Conservation (phyloP, 2,888 invertebrate genomes). For the Chydorus sphaericus region DNA sequence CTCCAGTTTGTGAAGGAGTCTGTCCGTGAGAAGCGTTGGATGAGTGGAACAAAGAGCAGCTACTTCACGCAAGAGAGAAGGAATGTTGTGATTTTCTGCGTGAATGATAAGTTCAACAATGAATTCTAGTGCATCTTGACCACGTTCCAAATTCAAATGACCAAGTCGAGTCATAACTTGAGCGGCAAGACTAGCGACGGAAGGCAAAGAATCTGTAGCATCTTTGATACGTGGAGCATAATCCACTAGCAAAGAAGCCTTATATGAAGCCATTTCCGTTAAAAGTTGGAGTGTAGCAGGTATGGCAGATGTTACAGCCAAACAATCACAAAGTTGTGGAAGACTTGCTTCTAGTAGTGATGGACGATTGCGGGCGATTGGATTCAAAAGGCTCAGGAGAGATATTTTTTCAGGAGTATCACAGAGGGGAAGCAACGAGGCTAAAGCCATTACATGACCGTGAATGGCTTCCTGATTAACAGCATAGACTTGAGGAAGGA, state of each 20-base stretch:
- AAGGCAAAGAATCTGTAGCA: conserved; percentile 34
- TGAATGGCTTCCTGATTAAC: conserved; percentile 74
- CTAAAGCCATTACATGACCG: conserved; percentile 66
- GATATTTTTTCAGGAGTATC: conserved; percentile 75
- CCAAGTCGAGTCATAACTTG: conserved; percentile 13
- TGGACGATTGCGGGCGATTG: conserved; percentile 34
- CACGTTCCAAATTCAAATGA: conserved; percentile 37
- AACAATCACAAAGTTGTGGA: conserved; percentile 62
- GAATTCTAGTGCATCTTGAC: conserved; percentile 66
- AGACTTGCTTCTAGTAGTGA: conserved; percentile 65
- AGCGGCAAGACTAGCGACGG: conserved; percentile 10
- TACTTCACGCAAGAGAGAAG: conserved; percentile 60
- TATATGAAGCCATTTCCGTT: conserved; percentile 47
- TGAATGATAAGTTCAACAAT: conserved; percentile 56
- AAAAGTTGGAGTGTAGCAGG: conserved; percentile 56
- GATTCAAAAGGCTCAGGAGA: conserved; percentile 62
- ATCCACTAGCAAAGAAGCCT: conserved; percentile 52
- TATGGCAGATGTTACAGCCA: conserved; percentile 43
- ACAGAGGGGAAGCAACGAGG: conserved; percentile 63
- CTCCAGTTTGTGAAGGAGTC: conserved; percentile 52
- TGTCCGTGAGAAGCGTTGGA: conserved; percentile 65
- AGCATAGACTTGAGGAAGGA: conserved; percentile 77
- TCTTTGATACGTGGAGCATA: conserved; percentile 52
- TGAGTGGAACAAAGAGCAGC: conserved; percentile 63
- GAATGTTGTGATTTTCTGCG: conserved; percentile 56